Base-by-base conservation (phyloP, 2,113 vertebrate genomes). In the Neoarius graeffei region DNA sequence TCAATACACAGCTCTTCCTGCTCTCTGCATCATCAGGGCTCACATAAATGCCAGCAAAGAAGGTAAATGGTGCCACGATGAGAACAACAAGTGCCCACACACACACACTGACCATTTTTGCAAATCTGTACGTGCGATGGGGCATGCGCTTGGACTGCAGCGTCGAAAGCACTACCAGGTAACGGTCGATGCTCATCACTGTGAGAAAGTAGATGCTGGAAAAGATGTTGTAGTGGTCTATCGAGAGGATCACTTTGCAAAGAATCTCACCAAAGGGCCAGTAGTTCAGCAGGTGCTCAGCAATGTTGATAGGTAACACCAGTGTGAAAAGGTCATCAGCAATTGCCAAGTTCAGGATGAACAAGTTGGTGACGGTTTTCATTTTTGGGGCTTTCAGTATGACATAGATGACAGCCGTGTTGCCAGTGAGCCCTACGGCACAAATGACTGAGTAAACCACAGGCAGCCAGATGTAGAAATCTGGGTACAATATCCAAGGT, bases 351-450 rank as follows among this genome's bases (percentile, higher is more conserved):
- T 98, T 99, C 74, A 99, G 93, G 89, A 97, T 96, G 91, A 98
- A 98, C 96, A 98, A 96, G 11, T 98, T 97, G 79, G 97, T 98
- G 7, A 97, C 97, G 0, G 97, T 97, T 87, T 97, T 98, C 97
- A 97, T 97, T 92, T 96, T 97, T 27, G 98, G 97, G 0, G 96
- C 97, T 91, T 96, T 97, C 74, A 97, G 95, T 90, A 97, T 97
- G 60, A 98, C 96, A 0, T 96, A 97, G 92, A 97, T 97, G 89
- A 98, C 96, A 0, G 97, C 96, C 0, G 96, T 96, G 93, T 98
- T 98, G 19, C 97, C 97, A 0, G 95, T 97, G 86, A 98, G 94
- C 14, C 97, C 97, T 79, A 96, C 96, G 0, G 97, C 96, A 3
- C 97, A 97, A 90, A 97, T 97, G 0, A 96, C 90, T 0, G 97